Evolutionary conservation across 1,140 invertebrate genomes (phyloP).

Genomic region (Drosophila triauraria): DNA sequence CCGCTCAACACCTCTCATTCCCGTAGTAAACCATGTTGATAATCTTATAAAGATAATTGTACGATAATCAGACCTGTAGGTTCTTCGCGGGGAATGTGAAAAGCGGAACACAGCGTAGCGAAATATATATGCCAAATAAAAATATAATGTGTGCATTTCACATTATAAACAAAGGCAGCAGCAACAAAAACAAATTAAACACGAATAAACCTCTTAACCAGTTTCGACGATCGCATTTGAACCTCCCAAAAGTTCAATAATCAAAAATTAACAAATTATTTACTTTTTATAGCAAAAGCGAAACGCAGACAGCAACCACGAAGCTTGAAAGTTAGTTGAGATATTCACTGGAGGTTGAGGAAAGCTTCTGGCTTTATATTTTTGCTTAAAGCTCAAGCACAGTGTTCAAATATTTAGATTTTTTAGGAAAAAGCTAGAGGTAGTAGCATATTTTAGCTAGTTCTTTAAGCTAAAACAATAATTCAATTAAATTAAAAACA

Average conservation of each 20-base stretch:
- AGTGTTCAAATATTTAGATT: background rate
- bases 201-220: conserved; percentile 24
- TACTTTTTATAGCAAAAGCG: conserved; percentile 20
- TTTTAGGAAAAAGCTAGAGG: no score
- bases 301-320: background rate
- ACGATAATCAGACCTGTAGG: conserved; percentile 25
- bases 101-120: background rate
- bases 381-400: background rate
- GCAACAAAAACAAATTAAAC: conserved; percentile 6
- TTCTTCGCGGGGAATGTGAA: background rate
- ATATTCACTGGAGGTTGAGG: background rate
- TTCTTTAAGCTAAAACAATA: no score
- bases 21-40: conserved; percentile 31
- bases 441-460: no score
- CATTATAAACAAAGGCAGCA: conserved; percentile 8
- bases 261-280: conserved; percentile 19
- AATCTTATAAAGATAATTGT: conserved; percentile 53
- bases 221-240: conserved; percentile 32
- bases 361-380: conserved; percentile 1
- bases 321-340: background rate
- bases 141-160: conserved; percentile 23
- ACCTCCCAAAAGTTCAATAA: conserved; percentile 37
- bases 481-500: background rate
- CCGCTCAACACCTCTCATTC: conserved; percentile 40
- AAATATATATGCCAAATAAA: conserved; percentile 19